Percentiles rank a stretch among this genome's conserved stretches.
Conservation (phyloP, 2,888 invertebrate genomes). For the Rhagium mordax region DNA sequence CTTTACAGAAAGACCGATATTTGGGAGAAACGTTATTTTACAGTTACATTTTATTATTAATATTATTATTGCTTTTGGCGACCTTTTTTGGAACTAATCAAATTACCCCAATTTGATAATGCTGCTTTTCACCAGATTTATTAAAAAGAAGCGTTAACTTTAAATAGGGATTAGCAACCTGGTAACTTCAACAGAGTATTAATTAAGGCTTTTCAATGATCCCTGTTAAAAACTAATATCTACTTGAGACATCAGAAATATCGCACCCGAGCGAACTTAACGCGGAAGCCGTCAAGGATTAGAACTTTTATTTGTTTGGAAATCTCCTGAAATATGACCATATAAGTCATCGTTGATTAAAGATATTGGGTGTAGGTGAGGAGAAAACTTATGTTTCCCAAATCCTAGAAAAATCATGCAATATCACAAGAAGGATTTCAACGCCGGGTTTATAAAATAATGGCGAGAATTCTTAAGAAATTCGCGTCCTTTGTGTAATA, state of each 20-base stretch:
- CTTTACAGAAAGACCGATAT: too few relatives aligned
- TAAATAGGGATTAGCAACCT: too few relatives aligned
- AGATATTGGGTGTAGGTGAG: not conserved
- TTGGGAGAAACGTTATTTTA: too few relatives aligned
- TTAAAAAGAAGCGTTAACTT: too few relatives aligned
- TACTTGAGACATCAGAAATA: not conserved
- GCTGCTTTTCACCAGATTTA: too few relatives aligned
- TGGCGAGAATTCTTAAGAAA: constrained; percentile 2
- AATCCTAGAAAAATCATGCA: constrained; percentile 7
- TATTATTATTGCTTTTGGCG: too few relatives aligned
- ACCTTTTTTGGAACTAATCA: too few relatives aligned
- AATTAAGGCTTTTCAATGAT: not conserved
- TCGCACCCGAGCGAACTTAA: not conserved
- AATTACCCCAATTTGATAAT: too few relatives aligned
- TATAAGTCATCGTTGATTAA: not conserved
- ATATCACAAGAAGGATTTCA: not conserved
- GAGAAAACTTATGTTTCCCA: not conserved
- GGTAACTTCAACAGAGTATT: too few relatives aligned
- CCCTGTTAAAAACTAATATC: not conserved
- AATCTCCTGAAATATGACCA: constrained; percentile 2
- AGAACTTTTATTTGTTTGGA: not conserved
- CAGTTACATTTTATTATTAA: too few relatives aligned
- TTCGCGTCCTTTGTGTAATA: constrained; percentile 12
- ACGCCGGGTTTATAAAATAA: not conserved
- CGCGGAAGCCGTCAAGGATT: not conserved